Evolutionary conservation across 2,797 vertebrate species (phyloP), one percentile per base, ranked within the genome.

Genomic region (Pagetopsis macropterus): DNA sequence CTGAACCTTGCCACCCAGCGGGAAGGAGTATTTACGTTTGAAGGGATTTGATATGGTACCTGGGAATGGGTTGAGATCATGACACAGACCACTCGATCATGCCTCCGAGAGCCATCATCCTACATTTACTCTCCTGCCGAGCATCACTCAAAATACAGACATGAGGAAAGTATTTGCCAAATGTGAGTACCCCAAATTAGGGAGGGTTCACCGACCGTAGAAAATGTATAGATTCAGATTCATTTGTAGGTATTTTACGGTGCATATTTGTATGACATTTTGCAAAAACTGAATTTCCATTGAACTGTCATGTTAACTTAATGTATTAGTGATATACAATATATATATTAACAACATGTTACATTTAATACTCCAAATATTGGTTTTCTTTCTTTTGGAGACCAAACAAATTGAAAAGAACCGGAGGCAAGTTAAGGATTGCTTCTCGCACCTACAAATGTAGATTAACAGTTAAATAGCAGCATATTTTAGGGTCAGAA

Each of bases 1-100:
- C 71, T 81, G 84, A 82, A 88, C 88, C 84, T 79, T 75, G 69
- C 84, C 87, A 84, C 76, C 86, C 88, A 86, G 79, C 7, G 8
- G 66, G 76, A 88, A 57, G 67, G 75, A 72, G 52, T 71, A 50
- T 79, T 85, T 89, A 79, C 54, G 80, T 86, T 79, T 82, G 72
- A 88, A 83, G 55, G 70, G 84, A 87, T 90, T 86, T 63, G 79
- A 85, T 84, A 78, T 40, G 72, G 84, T 85, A 87, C 85, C 81
- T 85, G 80, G 75, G 75, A 65, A 61, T 52, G 73, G 79, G 60
- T 91, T 73, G 58, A 61, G 83, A 87, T 87, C 64, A 50, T 81
- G 75, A 75, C 81, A 79, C 17, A 23, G 9, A 81, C 65, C 59
- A 58, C 66, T 85, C 76, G 87, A 83, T 90, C 78, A 81, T 76